Base-by-base conservation (phyloP, 2,888 invertebrate species). In the Dryobota labecula region DNA sequence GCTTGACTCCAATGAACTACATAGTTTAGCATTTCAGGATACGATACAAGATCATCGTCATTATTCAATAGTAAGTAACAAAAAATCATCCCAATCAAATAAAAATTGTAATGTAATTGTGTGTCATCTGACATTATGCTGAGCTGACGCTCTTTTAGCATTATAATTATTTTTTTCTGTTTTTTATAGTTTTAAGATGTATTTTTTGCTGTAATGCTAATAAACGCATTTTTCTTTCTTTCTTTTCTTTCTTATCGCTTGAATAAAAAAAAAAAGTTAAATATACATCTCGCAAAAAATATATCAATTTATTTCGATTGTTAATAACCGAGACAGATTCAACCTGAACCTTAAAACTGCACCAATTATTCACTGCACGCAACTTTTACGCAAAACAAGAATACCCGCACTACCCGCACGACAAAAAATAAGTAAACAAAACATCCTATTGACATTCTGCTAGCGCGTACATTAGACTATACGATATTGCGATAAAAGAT, bases 351-450 rank as follows among this genome's bases (percentile, higher is more conserved):
- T 45, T 60, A 51, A 66, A 67, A 27, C 9, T 67, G 62, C 38
- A 63, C 30, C n/a, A 63, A 63, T 65, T 80, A 73, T 80, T 58
- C 58, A 43, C 18, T 13, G 62, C 67, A 80, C 58, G 68, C 49
- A 54, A 51, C 60, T 75, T 61, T 68, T 61, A 18, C 27, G 33
- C 45, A 41, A 61, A 69, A 43, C n/a, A 15, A n/a, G 47, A 61
- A 30, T 60, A 64, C 36, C 18, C 43, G 30, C 51, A 41, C 51
- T 63, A 49, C 27, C 58, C 36, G 38, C 53, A 18, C 15, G 3
- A 51, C 8, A 36, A 64, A 61, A 64, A 69, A 41, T 43, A 53
- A 27, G 51, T 76, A 81, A 78, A 62, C 76, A 81, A 75, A 64
- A 5, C 1, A 3, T 33, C 13, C 8, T 20, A 9, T 20, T n/a